Conservation (phyloP, 2,888 invertebrate species). For the Ethmia dodecea region DNA sequence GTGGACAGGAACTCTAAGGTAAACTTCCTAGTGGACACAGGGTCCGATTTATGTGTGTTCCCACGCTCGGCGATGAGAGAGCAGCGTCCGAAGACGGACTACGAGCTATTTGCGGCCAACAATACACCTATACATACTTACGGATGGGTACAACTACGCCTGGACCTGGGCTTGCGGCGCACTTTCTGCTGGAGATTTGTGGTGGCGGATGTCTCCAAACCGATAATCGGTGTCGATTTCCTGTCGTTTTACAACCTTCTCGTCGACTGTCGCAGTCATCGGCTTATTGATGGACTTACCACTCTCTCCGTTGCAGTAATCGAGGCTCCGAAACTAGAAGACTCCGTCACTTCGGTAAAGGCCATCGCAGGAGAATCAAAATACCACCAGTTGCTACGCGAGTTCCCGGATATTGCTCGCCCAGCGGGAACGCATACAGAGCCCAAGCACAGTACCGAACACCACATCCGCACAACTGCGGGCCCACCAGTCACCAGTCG, state of each 20-base stretch:
- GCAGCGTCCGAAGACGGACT: too few relatives aligned
- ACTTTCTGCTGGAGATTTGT: background rate
- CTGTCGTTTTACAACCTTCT: background rate
- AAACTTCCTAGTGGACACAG: background rate
- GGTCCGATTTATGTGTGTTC: too few relatives aligned
- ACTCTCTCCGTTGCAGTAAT: slow-evolving; percentile 6
- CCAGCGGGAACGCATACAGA: background rate
- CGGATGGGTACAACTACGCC: background rate
- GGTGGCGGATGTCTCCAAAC: background rate
- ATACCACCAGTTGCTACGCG: background rate
- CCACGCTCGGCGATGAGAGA: too few relatives aligned
- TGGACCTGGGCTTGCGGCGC: background rate
- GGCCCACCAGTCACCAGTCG: slow-evolving; percentile 6
- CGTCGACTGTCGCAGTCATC: background rate
- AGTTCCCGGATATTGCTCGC: slow-evolving; percentile 8
- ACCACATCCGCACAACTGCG: slow-evolving; percentile 19
- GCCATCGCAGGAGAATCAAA: background rate
- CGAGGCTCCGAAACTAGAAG: background rate
- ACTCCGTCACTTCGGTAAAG: background rate
- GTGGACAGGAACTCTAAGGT: slow-evolving; percentile 12
- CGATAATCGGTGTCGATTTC: too few relatives aligned
- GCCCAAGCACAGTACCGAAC: slow-evolving; percentile 5
- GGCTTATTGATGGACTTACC: slow-evolving; percentile 17
- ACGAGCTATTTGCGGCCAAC: slow-evolving; percentile 7
- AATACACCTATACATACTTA: slow-evolving; percentile 1